Evolutionary conservation across 2,888 invertebrate genomes (phyloP), one percentile per base, ranked within the genome.

Genomic region (Xiphydria camelus): DNA sequence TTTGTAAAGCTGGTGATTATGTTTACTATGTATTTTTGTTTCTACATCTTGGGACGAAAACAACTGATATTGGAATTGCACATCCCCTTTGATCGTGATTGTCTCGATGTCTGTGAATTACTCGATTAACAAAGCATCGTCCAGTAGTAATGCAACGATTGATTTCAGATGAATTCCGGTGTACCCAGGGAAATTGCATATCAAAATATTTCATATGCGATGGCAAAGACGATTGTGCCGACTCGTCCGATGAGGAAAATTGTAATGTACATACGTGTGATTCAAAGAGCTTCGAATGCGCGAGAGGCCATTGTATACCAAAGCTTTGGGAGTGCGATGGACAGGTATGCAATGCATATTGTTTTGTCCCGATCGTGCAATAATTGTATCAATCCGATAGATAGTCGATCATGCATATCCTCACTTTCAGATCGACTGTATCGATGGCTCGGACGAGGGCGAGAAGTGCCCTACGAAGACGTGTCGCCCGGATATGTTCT

Each of bases 191-290:
- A 1, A 77, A 80, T 14, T 94, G 94, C 64, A 83, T 94, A 38
- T 80, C 84, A 4, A 75, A 82, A 45, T 77, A 72, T 36, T 83
- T 82, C 78, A 82, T 85, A 32, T 93, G 93, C 69, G 88, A 94
- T 68, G 82, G 82, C 0, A 78, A 80, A n/a, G 75, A 77, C 32
- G 92, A 94, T 73, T 94, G 94, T 66, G 59, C 68, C 0, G 92
- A 93, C 70, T 78, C 76, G 7, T 85, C 87, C 0, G 91, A 91
- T 60, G 91, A 91, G 70, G 69, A 75, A 1, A 81, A 83, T 46
- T 83, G 81, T 47, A 34, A 19, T 15, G 12, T 23, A 3, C 53
- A 57, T 25, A 46, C 50, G 2, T 76, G 76, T 39, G 49, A 55
- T 4, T 17, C 36, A 2, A n/a, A 45, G 2, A 47, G 51, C 5